phyloP scores from a whole-genome alignment of 92 coral and sea anemone genomes.

The Umimayanthus chanpuru region DNA sequence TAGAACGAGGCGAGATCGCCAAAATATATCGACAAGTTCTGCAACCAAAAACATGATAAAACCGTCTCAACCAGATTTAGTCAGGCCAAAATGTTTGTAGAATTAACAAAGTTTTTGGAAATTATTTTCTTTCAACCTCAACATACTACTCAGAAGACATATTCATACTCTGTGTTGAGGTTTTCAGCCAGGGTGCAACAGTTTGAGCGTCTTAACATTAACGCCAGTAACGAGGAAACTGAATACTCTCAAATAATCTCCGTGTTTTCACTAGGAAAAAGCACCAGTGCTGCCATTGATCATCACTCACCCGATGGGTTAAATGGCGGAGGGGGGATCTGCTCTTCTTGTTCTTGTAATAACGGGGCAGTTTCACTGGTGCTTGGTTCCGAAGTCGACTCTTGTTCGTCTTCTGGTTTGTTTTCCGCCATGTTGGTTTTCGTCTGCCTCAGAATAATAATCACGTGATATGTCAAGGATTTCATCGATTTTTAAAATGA shows the following conservation, averaged over 20 bases:
- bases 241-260: too few relatives aligned
- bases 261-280: too few relatives aligned
- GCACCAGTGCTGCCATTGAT: neutral
- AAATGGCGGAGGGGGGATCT: constrained; percentile 82
- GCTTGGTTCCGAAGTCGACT: constrained; percentile 62
- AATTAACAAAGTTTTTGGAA: neutral
- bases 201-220: neutral
- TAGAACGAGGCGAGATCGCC: too few relatives aligned
- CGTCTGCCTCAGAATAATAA: neutral
- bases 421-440: constrained; percentile 80
- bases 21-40: neutral
- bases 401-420: constrained; percentile 30
- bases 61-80: neutral
- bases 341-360: constrained; percentile 73
- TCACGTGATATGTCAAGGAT: constrained; percentile 50
- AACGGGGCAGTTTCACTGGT: constrained; percentile 89
- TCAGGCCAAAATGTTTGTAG: too few relatives aligned
- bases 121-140: neutral
- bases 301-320: constrained; percentile 55
- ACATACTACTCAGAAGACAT: neutral
- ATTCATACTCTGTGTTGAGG: neutral
- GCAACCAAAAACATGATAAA: neutral
- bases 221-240: too few relatives aligned
- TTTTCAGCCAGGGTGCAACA: neutral
- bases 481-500: neutral